Evolutionary conservation across 1,140 invertebrate species (phyloP).

Genomic region (Papilio helenus): DNA sequence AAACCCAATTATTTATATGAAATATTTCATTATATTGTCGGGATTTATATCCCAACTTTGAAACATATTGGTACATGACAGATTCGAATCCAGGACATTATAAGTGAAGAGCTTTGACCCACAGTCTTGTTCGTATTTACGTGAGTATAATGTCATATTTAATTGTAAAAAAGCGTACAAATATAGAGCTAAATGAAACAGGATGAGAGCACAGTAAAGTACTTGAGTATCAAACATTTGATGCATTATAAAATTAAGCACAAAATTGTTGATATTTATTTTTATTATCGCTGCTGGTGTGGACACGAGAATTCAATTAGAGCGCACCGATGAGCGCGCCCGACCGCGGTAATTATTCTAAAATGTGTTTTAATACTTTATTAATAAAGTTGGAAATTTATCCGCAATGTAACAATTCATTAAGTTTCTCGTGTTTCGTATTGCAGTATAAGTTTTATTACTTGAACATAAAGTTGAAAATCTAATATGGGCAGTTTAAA

Average conservation of each 20-base stretch:
- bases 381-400: slow-evolving; percentile 27
- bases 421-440: background rate
- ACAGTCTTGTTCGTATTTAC: background rate
- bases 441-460: slow-evolving; percentile 33
- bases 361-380: slow-evolving; percentile 18
- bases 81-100: too few relatives aligned
- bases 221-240: slow-evolving; percentile 1
- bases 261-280: slow-evolving; percentile 25
- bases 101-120: background rate
- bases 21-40: background rate
- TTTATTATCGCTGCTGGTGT: background rate
- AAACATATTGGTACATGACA: too few relatives aligned
- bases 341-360: slow-evolving; percentile 6
- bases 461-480: slow-evolving; percentile 25
- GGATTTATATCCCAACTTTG: background rate
- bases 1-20: background rate
- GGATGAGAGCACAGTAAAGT: slow-evolving; percentile 11
- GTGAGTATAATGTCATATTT: background rate
- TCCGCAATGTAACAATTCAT: slow-evolving; percentile 26
- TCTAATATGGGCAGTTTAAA: slow-evolving; percentile 7
- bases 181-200: background rate
- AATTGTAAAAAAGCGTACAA: background rate
- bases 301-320: slow-evolving; percentile 32
- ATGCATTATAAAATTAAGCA: slow-evolving; percentile 25
- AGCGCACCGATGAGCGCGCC: background rate